Base-by-base conservation (phyloP, 2,113 vertebrate genomes). In the Pseudorasbora parva region DNA sequence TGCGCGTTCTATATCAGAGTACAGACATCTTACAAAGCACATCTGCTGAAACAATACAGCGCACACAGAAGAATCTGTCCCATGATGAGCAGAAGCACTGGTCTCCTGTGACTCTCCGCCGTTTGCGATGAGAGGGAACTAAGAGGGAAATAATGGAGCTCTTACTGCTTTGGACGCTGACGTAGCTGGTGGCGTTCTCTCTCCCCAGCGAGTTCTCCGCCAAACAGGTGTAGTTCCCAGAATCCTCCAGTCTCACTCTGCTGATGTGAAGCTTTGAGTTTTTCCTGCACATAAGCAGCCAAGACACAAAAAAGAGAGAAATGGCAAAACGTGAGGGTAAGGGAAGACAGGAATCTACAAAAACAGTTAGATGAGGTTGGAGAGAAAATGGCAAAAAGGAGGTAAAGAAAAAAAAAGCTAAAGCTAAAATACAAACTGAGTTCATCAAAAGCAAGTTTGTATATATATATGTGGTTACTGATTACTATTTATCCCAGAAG, bases 251-350 rank as follows among this genome's bases (percentile, higher is more conserved):
- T 88, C 96, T 97, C 91, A 97, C 95, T 87, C 94, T 97, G 93
- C 95, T 97, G 93, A 99, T 97, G 93, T 98, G 97, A 89, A 99
- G 95, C 92, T 97, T 96, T 85, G 98, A 98, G 94, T 97, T 98
- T 95, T 96, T 98, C 95, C 98, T 99, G 95, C 33, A 84, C 73
- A 84, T 43, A 51, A 77, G 10, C 49, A 41, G 5, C 4, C 54
- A 8, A 37, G 49, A 41, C 66, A 68, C 64, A 69, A 69, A 41
- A 21, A 21, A 68, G 33, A n/a, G 17, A 41, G 66, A 69, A 41
- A n/a, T 5, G 33, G 66, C 27, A 51, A 74, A 72, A 25, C 41
- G 2, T 47, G 11, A 25, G 41, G 12, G n/a, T 72, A 41, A 11
- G 6, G 3, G 41, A 72, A 41, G 41, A 41, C 11, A 71, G 17